Evolutionary conservation across 2,888 invertebrate species (phyloP), one percentile per base, ranked within the genome.

Genomic region (Dicyrtoma fusca): DNA sequence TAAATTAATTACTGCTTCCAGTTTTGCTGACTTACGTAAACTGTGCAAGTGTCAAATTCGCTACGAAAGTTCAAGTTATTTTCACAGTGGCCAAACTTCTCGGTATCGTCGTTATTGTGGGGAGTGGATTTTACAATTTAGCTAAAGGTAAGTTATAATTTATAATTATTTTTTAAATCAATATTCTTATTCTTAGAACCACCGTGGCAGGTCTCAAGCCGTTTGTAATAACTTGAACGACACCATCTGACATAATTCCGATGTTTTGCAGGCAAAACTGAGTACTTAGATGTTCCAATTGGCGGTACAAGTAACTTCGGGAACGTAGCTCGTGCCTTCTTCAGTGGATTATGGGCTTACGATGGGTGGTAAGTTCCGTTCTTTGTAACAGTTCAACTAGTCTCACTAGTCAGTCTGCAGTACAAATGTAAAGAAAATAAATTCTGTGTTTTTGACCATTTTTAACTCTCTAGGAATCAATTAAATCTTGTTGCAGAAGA

Each of bases 271-370:
- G 90, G 90, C 1, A 88, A 89, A 81, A 88, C 89, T 0, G 84
- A 85, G 55, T 85, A 91, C 78, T 82, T 91, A 13, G 82, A 84
- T 11, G 86, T 87, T 69, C 91, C 91, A 0, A 92, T 92, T 81
- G 86, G 88, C 81, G 90, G 89, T 1, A 90, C 90, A 34, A 88
- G 87, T 0, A 87, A 86, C 44, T 85, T 89, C 0, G 90, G 91
- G 10, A 86, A 88, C 74, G 86, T 93, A 0, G 91, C 92, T 0
- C 84, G 92, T 19, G 92, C 92, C 0, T 89, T 93, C 78, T 93
- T 92, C 83, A 91, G 90, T 71, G 92, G 92, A 0, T 85, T 93
- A 0, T 94, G 92, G 92, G 92, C 93, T 0, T 94, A 91, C 81
- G 93, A 93, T 81, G 93, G 93, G 11, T 94, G 93, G 93, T 83